phyloP scores from a whole-genome alignment of 2,113 vertebrate genomes.

The Uria aalge region DNA sequence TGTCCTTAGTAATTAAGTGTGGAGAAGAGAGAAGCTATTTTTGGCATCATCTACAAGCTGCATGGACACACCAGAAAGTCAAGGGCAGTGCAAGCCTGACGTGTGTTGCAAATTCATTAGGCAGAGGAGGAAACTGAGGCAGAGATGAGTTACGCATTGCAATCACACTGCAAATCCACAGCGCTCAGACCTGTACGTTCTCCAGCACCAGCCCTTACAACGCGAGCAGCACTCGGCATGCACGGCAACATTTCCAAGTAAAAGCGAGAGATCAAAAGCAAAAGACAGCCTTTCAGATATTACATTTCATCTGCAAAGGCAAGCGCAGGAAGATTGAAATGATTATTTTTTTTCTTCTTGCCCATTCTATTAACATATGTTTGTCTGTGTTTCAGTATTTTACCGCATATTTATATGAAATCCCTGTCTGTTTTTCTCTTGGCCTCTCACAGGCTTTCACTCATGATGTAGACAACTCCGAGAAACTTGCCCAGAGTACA shows the following conservation, averaged over 20 bases:
- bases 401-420: constrained; percentile 6
- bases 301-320: constrained; percentile 24
- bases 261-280: constrained; percentile 34
- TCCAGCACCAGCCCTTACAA: background rate
- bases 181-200: background rate
- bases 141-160: background rate
- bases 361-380: constrained; percentile 38
- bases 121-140: constrained; percentile 33
- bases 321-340: constrained; percentile 10
- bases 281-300: constrained; percentile 27
- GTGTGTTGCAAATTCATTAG: background rate
- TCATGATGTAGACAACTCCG: background rate
- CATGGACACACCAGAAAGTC: background rate
- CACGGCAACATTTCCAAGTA: constrained; percentile 1
- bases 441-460: background rate
- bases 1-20: background rate
- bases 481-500: background rate
- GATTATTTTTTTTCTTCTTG: background rate
- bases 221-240: background rate
- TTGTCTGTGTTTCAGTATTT: constrained; percentile 24
- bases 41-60: background rate
- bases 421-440: background rate
- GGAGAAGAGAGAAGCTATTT: background rate
- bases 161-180: background rate
- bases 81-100: background rate